Percentiles rank a stretch among this genome's conserved stretches.
Evolutionary conservation across 2,888 invertebrate species (phyloP).

Genomic region (Flexamia atlantica): DNA sequence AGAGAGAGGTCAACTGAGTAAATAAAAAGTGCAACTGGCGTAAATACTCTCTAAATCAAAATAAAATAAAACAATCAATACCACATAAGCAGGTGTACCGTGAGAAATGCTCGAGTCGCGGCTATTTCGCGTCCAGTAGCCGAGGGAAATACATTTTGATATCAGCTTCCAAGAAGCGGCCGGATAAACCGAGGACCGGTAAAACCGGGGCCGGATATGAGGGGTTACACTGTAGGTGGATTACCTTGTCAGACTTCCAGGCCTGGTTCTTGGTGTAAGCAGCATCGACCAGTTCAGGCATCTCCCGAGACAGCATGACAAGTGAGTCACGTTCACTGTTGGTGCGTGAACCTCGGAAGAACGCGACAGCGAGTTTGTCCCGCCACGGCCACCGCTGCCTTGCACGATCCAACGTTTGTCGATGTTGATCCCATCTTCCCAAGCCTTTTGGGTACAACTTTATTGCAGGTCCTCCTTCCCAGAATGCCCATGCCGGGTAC

Average conservation of each 20-base stretch:
- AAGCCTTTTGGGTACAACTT: slow-evolving; percentile 94
- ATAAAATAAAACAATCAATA: too few relatives aligned
- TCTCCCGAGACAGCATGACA: slow-evolving; percentile 86
- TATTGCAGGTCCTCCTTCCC: slow-evolving; percentile 99
- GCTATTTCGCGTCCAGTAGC: too few relatives aligned
- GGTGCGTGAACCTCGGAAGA: slow-evolving; percentile 97
- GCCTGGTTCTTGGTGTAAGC: slow-evolving; percentile 99
- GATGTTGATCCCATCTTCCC: slow-evolving; percentile 94
- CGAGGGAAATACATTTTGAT: too few relatives aligned
- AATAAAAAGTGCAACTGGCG: too few relatives aligned
- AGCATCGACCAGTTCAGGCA: slow-evolving; percentile 91
- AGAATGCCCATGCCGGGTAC: slow-evolving; percentile 98
- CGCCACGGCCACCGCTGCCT: slow-evolving; percentile 86
- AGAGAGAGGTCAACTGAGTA: too few relatives aligned
- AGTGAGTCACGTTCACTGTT: slow-evolving; percentile 93
- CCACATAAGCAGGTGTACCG: too few relatives aligned
- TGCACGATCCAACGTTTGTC: slow-evolving; percentile 83
- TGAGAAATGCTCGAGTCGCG: too few relatives aligned
- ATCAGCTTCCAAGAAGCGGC: too few relatives aligned
- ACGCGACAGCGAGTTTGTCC: slow-evolving; percentile 83
- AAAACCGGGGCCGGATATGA: too few relatives aligned
- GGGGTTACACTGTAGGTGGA: too few relatives aligned
- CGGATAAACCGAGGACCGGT: too few relatives aligned
- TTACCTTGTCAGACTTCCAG: slow-evolving; percentile 93
- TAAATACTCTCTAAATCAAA: too few relatives aligned